phyloP scores from a whole-genome alignment of 2,797 vertebrate genomes.

The Mormyrus proboscirostris region DNA sequence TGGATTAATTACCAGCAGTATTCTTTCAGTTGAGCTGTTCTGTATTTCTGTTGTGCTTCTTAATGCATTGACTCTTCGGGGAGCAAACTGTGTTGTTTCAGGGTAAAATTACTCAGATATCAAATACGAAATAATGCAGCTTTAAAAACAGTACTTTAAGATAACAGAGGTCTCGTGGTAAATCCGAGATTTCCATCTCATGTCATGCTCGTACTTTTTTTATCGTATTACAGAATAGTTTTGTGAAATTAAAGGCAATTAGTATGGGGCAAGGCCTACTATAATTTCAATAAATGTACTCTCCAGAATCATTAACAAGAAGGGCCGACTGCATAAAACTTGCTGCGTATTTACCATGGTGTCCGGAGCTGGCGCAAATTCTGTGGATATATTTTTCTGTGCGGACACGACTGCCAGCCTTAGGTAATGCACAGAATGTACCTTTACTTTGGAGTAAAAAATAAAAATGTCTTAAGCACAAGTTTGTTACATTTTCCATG shows the following conservation, averaged over 20 bases:
- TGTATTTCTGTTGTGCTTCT: not conserved
- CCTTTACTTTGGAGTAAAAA: not conserved
- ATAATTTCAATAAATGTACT: not conserved
- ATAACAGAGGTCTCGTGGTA: slow-evolving; percentile 3
- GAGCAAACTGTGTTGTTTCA: not conserved
- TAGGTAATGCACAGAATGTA: not conserved
- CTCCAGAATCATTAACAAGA: not conserved
- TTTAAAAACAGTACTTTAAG: not conserved
- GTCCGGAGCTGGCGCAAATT: not conserved
- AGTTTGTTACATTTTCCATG: not conserved
- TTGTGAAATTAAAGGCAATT: slow-evolving; percentile 5
- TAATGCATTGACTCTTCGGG: not conserved
- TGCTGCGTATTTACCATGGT: not conserved
- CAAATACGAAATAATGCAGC: not conserved
- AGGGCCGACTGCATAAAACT: not conserved
- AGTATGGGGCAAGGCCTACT: not conserved
- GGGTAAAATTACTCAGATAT: slow-evolving; percentile 1
- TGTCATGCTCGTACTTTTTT: not conserved
- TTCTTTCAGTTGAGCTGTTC: not conserved
- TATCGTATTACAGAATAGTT: not conserved
- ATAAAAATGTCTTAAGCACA: not conserved
- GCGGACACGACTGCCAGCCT: not conserved
- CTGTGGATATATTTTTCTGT: not conserved
- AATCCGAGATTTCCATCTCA: not conserved
- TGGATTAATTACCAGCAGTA: slow-evolving; percentile 14